Conservation (phyloP, 2,888 invertebrate species). For the Opisthograptis luteolata region DNA sequence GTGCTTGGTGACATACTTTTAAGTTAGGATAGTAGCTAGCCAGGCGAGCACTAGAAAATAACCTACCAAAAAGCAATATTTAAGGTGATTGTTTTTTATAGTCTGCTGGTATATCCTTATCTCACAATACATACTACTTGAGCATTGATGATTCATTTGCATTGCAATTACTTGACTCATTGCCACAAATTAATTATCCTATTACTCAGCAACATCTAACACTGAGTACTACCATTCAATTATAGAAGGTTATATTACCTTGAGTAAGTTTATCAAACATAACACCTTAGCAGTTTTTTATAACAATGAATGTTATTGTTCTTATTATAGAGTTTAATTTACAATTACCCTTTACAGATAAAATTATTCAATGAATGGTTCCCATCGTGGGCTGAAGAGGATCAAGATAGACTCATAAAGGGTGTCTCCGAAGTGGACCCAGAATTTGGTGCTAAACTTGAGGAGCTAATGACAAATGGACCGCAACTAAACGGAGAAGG, state of each 20-base stretch:
- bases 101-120: too few species aligned
- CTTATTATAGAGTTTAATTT: too few species aligned
- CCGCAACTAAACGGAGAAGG: slow-evolving; percentile 71
- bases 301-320: neutral
- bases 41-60: too few species aligned
- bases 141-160: neutral
- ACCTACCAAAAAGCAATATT: too few species aligned
- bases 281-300: slow-evolving; percentile 17
- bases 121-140: neutral
- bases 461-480: slow-evolving; percentile 71
- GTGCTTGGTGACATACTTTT: too few species aligned
- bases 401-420: slow-evolving; percentile 87
- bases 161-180: slow-evolving; percentile 10
- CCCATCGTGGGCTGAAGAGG: slow-evolving; percentile 89
- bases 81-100: too few species aligned
- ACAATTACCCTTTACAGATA: slow-evolving; percentile 86
- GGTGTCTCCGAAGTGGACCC: slow-evolving; percentile 89
- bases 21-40: too few species aligned
- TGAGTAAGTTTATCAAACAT: slow-evolving; percentile 5
- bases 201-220: slow-evolving; percentile 10
- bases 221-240: slow-evolving; percentile 12
- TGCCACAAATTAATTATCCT: slow-evolving; percentile 1
- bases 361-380: slow-evolving; percentile 95
- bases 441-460: slow-evolving; percentile 88
- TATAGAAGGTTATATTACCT: slow-evolving; percentile 10